A percentile compares a stretch with the other conserved stretches of the same genome.
phyloP scores from a whole-genome alignment of 2,113 vertebrate genomes.

The Amia ocellicauda region DNA sequence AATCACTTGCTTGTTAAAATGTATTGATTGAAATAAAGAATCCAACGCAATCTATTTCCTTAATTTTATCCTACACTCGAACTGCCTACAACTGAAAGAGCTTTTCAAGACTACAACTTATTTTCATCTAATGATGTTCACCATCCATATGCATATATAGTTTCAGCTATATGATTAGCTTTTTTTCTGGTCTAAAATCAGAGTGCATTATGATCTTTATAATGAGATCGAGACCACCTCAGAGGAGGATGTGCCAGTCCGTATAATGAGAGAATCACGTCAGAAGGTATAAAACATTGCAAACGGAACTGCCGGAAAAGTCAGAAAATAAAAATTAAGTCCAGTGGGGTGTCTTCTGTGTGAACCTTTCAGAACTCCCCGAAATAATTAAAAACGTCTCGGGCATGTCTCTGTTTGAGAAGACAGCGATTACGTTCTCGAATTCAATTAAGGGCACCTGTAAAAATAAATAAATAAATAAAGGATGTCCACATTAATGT shows the following conservation, averaged over 20 bases:
- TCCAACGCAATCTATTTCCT: too few relatives aligned
- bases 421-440: background rate
- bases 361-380: background rate
- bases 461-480: slow-evolving; percentile 8
- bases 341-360: background rate
- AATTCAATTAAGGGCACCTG: background rate
- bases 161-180: too few relatives aligned
- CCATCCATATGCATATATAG: too few relatives aligned
- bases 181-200: too few relatives aligned
- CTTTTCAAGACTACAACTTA: too few relatives aligned
- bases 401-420: background rate
- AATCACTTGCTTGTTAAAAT: too few relatives aligned
- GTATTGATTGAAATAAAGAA: too few relatives aligned
- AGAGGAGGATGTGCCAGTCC: background rate
- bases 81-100: too few relatives aligned
- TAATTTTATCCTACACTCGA: too few relatives aligned
- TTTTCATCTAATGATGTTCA: too few relatives aligned
- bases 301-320: background rate
- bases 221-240: background rate
- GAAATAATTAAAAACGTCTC: background rate
- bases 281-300: background rate
- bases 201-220: too few relatives aligned
- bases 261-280: background rate
- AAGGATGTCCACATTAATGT: background rate
- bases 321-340: background rate